These are phyloP conservation scores for Erebia ligea DNA, from an alignment of 2,888 invertebrate genomes.

Conservation along the genomic window DNA sequence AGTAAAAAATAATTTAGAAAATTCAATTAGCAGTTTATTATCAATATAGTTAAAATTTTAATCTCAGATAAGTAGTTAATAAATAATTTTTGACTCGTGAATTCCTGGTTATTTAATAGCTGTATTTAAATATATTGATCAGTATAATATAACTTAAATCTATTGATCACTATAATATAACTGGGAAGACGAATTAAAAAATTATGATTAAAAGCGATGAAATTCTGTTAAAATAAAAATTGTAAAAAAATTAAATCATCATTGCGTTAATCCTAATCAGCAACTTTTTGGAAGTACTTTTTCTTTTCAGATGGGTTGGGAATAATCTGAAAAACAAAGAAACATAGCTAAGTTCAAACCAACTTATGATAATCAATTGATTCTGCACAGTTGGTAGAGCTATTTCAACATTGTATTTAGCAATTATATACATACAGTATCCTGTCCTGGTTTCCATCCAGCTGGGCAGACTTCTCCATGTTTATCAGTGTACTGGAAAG, in stretches of 20 bases:
- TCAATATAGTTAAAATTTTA: not conserved
- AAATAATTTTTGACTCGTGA: too few species aligned
- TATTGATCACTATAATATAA: not conserved
- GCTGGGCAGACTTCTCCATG: constrained; percentile 98
- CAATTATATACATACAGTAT: constrained; percentile 86
- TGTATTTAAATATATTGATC: too few species aligned
- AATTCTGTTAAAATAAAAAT: too few species aligned
- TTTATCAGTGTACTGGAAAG: constrained; percentile 96
- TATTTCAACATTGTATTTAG: not conserved
- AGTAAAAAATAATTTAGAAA: not conserved
- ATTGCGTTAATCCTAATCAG: constrained; percentile 47
- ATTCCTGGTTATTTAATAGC: too few species aligned
- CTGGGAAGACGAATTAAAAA: too few species aligned
- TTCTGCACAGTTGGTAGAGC: not conserved
- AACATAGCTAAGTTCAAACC: too few species aligned
- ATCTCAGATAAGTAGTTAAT: not conserved
- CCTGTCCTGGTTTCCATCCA: constrained; percentile 97
- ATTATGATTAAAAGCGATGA: too few species aligned
- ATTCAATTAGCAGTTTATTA: constrained; percentile 4
- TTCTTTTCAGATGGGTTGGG: constrained; percentile 91
- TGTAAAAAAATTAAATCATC: too few species aligned
- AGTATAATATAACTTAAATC: not conserved
- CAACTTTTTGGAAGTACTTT: constrained; percentile 89
- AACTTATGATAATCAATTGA: too few species aligned
- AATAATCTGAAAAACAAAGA: constrained; percentile 86